Evolutionary conservation across 2,113 vertebrate species (phyloP).

Genomic region (Parus major): DNA sequence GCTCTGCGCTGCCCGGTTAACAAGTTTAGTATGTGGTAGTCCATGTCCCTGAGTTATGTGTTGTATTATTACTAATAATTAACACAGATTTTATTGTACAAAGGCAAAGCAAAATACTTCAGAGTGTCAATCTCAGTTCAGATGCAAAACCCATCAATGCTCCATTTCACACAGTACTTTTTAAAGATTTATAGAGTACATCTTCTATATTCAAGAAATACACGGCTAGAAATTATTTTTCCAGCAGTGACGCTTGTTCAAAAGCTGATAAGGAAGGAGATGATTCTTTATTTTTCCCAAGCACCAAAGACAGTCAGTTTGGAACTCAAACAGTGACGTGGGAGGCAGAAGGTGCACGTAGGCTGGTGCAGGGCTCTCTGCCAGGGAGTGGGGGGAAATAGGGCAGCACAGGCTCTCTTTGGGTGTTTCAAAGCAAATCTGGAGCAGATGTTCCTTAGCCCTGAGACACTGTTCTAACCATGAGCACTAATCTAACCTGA

Average conservation of each 20-base stretch:
- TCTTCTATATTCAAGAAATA: not conserved
- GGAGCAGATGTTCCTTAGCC: constrained; percentile 23
- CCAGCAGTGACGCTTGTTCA: not conserved
- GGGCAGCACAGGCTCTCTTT: not conserved
- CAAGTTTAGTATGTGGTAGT: not conserved
- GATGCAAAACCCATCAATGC: not conserved
- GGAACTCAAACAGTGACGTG: not conserved
- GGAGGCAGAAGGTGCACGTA: not conserved
- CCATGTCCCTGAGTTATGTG: not conserved
- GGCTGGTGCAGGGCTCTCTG: not conserved
- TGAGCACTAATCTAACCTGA: not conserved
- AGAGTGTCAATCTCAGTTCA: not conserved
- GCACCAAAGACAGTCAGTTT: not conserved
- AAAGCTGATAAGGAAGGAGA: not conserved
- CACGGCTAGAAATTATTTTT: not conserved
- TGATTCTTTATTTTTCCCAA: rapidly evolving
- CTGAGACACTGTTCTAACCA: not conserved
- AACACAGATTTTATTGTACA: not conserved
- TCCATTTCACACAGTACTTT: not conserved
- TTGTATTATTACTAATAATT: not conserved
- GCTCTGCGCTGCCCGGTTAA: not conserved
- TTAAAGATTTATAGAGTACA: not conserved
- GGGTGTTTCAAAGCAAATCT: not conserved
- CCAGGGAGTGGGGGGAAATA: not conserved
- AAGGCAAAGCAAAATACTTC: not conserved